A percentile compares a stretch with the other conserved stretches of the same genome.
Evolutionary conservation across 2,888 invertebrate genomes (phyloP).

Genomic region (Brachynemurus nebulosus): DNA sequence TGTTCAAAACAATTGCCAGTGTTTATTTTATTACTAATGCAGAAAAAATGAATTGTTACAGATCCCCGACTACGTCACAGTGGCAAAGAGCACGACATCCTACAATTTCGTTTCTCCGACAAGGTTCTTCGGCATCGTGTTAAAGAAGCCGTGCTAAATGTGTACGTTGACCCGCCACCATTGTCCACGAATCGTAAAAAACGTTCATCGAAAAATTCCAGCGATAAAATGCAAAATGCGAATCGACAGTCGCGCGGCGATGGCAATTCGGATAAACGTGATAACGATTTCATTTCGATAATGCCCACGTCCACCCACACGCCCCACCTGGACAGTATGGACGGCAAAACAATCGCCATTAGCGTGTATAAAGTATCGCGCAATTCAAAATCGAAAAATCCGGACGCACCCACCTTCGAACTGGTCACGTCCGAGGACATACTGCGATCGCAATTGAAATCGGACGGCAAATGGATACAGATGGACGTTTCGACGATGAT

Average conservation of each 20-base stretch:
- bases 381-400: slow-evolving; percentile 27
- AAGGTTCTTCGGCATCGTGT: slow-evolving; percentile 56
- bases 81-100: slow-evolving; percentile 49
- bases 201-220: slow-evolving; percentile 23
- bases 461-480: slow-evolving; percentile 56
- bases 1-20: no score
- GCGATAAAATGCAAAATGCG: background rate
- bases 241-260: background rate
- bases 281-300: background rate
- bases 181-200: background rate
- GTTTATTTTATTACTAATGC: no score
- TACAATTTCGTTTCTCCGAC: slow-evolving; percentile 58
- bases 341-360: background rate
- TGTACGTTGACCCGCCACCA: slow-evolving; percentile 39
- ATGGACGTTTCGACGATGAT: slow-evolving; percentile 63
- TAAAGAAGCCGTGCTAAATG: slow-evolving; percentile 51
- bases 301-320: background rate
- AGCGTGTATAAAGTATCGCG: slow-evolving; percentile 35
- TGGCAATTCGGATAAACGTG: background rate
- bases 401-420: slow-evolving; percentile 24
- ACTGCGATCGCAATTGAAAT: slow-evolving; percentile 33
- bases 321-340: background rate
- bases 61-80: slow-evolving; percentile 53
- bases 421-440: slow-evolving; percentile 31
- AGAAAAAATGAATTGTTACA: slow-evolving; percentile 32